Base-by-base conservation (phyloP, 2,113 vertebrate genomes). In the Maccullochella peelii region DNA sequence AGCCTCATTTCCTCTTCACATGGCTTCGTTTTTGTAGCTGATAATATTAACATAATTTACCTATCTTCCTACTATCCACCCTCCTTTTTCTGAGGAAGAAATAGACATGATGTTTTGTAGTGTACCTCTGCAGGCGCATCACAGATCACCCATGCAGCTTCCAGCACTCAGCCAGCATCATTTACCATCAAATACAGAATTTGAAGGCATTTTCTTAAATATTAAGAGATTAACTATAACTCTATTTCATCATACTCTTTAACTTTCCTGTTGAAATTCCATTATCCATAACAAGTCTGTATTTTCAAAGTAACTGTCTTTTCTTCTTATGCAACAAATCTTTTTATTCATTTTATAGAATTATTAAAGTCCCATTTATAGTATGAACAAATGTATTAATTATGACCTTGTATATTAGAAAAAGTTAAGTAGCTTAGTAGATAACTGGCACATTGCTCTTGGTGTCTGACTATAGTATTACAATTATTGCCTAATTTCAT, bases 1-100 rank as follows among this genome's bases (percentile, higher is more conserved):
- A 66, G 67, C 65, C 47, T 76, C 42, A 42, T 90, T 69, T 65
- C 36, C 15, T 20, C 6, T 47, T 33, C 2, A 52, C 55, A 21
- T 58, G 25, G 50, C 20, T 65, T 77, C 3, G 9, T 49, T 68
- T 20, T 44, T 42, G 6, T 23, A 25, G 66, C 59, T 52, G 5
- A n/a, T 30, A 25, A 33, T 42, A 55, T 36, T 54, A 27, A 59
- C 20, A 66, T 50, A 30, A 61, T 72, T 21, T 16, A 8, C 21
- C 11, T 23, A 33, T 47, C 36, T 71, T 63, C 59, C 20, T 61
- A 5, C 10, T 44, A 11, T 49, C 40, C 16, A 38, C 16, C 23
- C 27, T 74, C 9, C 3, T 33, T 33, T 33, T 33, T 33, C 33
- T 4, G 33, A 33, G 33, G 33, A 33, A 33, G 33, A 33, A 33